A percentile compares a stretch with the other conserved stretches of the same genome.
Conservation (phyloP, 2,888 invertebrate species). For the Sarcophaga rosellei region DNA sequence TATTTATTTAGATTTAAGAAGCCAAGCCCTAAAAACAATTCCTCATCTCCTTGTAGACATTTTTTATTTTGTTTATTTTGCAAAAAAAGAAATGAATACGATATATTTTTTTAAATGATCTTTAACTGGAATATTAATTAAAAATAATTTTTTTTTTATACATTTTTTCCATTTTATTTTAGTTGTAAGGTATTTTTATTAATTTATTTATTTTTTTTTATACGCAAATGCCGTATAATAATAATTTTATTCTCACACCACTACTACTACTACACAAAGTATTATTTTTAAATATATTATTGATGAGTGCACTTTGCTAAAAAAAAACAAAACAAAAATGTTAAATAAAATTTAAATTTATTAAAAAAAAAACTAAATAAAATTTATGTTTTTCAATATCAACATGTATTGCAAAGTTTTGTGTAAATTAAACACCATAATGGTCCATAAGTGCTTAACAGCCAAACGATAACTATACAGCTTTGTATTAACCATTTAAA, state of each 20-base stretch:
- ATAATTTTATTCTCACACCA: conserved; percentile 6
- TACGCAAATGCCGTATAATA: conserved; percentile 39
- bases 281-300: conserved; percentile 60
- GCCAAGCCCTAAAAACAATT: conserved; percentile 12
- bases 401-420: conserved; percentile 63
- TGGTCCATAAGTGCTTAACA: conserved; percentile 71
- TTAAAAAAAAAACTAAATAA: conserved; percentile 53
- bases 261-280: conserved; percentile 51
- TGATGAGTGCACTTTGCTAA: conserved; percentile 57
- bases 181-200: conserved; percentile 18
- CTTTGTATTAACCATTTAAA: conserved; percentile 67
- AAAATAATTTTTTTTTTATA: background rate
- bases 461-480: conserved; percentile 62
- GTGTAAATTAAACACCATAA: conserved; percentile 69
- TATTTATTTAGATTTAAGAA: conserved; percentile 20
- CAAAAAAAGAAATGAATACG: background rate
- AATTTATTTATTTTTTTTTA: conserved; percentile 22
- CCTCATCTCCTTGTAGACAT: background rate
- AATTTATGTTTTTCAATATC: background rate
- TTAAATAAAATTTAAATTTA: conserved; percentile 31
- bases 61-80: background rate
- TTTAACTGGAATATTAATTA: conserved; percentile 15
- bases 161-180: background rate
- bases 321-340: conserved; percentile 46
- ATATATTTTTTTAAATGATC: background rate